These are phyloP conservation scores for Siniperca obscura DNA, from an alignment of 2,797 vertebrate species.

Conservation along the genomic window DNA sequence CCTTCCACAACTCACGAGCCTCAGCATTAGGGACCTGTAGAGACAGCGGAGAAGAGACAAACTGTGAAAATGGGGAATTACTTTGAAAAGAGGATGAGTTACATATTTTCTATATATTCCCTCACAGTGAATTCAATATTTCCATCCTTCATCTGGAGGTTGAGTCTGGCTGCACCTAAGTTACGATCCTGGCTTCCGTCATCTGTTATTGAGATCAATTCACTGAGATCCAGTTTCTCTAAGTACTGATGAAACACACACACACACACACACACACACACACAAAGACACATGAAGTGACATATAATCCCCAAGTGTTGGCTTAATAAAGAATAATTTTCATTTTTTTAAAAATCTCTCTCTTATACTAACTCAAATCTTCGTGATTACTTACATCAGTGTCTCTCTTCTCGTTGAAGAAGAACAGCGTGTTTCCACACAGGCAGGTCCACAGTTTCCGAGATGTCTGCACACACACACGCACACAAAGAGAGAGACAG, in stretches of 20 bases:
- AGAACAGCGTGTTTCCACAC: constrained; percentile 85
- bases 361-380: not conserved
- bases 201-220: constrained; percentile 80
- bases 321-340: not conserved
- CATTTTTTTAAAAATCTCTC: not conserved
- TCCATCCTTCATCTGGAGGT: constrained; percentile 72
- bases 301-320: not conserved
- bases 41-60: not conserved
- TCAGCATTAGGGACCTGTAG: constrained; percentile 85
- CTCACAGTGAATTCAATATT: constrained; percentile 86
- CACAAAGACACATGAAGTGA: not conserved
- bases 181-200: constrained; percentile 74
- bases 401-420: constrained; percentile 86
- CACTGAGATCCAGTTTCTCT: constrained; percentile 85
- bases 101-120: not conserved
- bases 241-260: constrained; percentile 81
- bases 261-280: constrained; percentile 53
- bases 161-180: constrained; percentile 69
- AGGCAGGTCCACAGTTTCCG: constrained; percentile 87
- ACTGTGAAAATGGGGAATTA: not conserved
- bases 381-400: constrained; percentile 75
- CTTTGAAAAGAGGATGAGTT: not conserved
- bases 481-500: not conserved
- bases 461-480: constrained; percentile 76
- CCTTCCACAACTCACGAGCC: constrained; percentile 89